Evolutionary conservation across 2,888 invertebrate species (phyloP).

Genomic region (Alloplasta piceator): DNA sequence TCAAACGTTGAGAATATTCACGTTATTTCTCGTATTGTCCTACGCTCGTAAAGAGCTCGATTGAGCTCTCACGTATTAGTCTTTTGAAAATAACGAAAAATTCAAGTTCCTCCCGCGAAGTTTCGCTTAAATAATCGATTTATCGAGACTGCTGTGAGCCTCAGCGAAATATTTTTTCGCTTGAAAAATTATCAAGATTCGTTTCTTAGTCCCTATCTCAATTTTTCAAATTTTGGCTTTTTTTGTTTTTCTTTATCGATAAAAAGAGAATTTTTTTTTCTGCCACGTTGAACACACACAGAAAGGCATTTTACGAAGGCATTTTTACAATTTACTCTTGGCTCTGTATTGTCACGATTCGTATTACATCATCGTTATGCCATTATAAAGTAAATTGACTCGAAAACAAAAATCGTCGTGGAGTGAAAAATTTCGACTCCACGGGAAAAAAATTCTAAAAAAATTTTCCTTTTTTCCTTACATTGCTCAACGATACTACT

Average conservation of each 20-base stretch:
- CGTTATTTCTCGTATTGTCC: no score
- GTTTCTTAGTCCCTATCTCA: slow-evolving; percentile 9
- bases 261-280: slow-evolving; percentile 44
- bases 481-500: not conserved
- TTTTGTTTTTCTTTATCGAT: not conserved
- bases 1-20: no score
- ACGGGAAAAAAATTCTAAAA: slow-evolving; percentile 35
- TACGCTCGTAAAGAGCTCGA: no score
- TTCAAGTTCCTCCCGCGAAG: no score
- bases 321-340: slow-evolving; percentile 73
- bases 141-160: not conserved
- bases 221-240: not conserved
- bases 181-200: not conserved
- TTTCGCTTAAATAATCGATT: no score
- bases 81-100: no score
- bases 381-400: slow-evolving; percentile 30
- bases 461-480: not conserved
- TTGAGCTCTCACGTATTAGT: no score
- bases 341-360: slow-evolving; percentile 79
- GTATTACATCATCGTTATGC: slow-evolving; percentile 64
- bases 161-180: not conserved
- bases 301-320: slow-evolving; percentile 81
- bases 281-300: slow-evolving; percentile 77
- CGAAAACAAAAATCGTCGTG: slow-evolving; percentile 38
- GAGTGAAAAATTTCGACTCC: not conserved